Evolutionary conservation across 2,888 invertebrate genomes (phyloP), one percentile per base, ranked within the genome.

Genomic region (Drosophila flavopinicola): DNA sequence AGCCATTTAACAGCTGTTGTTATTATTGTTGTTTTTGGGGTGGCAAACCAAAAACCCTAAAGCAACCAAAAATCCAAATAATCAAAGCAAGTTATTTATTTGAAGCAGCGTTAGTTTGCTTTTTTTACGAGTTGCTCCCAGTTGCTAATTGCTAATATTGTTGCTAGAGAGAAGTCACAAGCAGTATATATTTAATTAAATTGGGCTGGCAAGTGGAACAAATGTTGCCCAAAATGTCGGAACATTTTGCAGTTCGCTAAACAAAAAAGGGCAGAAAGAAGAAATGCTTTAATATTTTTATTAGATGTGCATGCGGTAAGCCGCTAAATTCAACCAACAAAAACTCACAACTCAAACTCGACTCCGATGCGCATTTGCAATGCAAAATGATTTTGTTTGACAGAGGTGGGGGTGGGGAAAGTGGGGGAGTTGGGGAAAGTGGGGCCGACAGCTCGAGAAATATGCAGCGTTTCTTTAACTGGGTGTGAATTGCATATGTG

Each of bases 381-480:
- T 83, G 83, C 77, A 71, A 83, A 83, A 71, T 75, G 66, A 71
- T 66, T 77, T 75, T 65, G 80, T 80, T 69, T 84, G 78, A 73
- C 68, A 66, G 75, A 57, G n/a, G n/a, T 47, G 32, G 35, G 3
- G 4, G 11, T 11, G 7, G 15, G 5, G 1, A 4, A 5, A 9
- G 35, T 27, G 10, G 10, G 3, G 39, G 9, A 10, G n/a, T 29
- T 1, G 25, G 17, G 10, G 0, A 23, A 29, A 6, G 13, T 23
- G 2, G 13, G 37, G 17, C 45, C 23, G 51, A 29, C 59, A 61
- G 63, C 54, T 51, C n/a, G 52, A 49, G 15, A 66, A 59, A 53
- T 70, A 59, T 77, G 79, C 52, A 60, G 25, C 37, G 39, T 24
- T 47, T 68, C 48, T 48, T 53, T 23, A 10, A 29, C 32, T 39